Percentiles rank a stretch among this genome's conserved stretches.
These are phyloP conservation scores for Saccostrea glomerata DNA, from an alignment of 1,140 invertebrate genomes.

Conservation along the genomic window DNA sequence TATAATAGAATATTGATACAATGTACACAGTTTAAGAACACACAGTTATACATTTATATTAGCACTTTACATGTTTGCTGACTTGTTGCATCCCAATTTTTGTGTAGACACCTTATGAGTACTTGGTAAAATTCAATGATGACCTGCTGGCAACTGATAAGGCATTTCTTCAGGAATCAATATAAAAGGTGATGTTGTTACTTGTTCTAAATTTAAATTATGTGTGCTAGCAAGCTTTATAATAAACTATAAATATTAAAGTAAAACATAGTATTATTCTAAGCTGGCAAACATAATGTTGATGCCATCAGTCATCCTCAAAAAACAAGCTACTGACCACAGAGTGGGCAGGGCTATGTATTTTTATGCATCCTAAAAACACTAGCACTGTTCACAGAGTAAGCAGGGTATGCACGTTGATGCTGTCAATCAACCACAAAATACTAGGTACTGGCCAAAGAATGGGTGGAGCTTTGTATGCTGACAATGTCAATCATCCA, in stretches of 20 bases:
- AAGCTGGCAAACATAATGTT: no score
- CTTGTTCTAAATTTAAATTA: no score
- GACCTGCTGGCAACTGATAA: no score
- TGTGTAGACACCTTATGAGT: not conserved
- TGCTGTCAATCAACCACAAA: conserved; percentile 45
- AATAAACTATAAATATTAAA: no score
- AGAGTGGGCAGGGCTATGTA: conserved; percentile 55
- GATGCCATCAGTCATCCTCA: conserved; percentile 54
- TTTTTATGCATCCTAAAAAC: not conserved
- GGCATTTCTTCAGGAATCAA: no score
- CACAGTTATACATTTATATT: not conserved
- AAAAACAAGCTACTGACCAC: conserved; percentile 62
- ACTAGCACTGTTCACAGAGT: no score
- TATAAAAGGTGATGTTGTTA: no score
- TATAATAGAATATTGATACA: no score
- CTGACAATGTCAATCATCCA: conserved; percentile 53
- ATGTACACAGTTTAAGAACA: not conserved
- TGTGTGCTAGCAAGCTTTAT: no score
- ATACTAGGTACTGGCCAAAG: conserved; percentile 62
- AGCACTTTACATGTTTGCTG: not conserved
- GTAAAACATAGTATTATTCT: no score
- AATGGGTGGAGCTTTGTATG: not conserved
- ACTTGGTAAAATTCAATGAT: no score
- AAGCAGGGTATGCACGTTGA: no score
- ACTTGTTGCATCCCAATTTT: not conserved